Conservation (phyloP, 2,113 vertebrate genomes). For the Rhagologus leucostigma region DNA sequence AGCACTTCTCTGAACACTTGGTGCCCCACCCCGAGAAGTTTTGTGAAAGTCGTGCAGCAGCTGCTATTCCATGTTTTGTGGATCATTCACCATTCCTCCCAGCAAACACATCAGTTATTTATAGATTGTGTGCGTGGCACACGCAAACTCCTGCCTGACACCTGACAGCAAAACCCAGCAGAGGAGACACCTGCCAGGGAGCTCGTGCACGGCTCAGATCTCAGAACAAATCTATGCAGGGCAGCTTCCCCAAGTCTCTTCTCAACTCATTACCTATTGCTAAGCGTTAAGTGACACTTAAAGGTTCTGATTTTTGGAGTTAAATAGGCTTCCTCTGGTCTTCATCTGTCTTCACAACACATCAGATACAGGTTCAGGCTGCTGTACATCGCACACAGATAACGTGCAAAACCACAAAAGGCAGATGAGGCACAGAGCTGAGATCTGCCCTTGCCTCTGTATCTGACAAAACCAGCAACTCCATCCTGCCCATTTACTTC, state of each 20-base stretch:
- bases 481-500: not conserved
- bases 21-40: not conserved
- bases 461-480: not conserved
- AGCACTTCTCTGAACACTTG: not conserved
- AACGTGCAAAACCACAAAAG: not conserved
- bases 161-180: not conserved
- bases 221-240: not conserved
- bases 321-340: not conserved
- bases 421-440: not conserved
- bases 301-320: not conserved
- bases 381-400: not conserved
- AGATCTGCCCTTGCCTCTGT: not conserved
- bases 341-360: not conserved
- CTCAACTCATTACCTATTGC: not conserved
- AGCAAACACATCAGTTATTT: not conserved
- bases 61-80: not conserved
- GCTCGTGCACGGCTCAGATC: rapidly evolving
- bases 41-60: not conserved
- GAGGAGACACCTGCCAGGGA: not conserved
- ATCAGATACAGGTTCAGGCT: not conserved
- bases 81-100: not conserved
- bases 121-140: not conserved
- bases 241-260: not conserved
- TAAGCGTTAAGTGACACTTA: not conserved
- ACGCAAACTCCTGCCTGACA: not conserved